Percentiles rank a stretch among this genome's conserved stretches.
Conservation (phyloP, 2,888 invertebrate genomes). For the Melikaiella ostensackeni region DNA sequence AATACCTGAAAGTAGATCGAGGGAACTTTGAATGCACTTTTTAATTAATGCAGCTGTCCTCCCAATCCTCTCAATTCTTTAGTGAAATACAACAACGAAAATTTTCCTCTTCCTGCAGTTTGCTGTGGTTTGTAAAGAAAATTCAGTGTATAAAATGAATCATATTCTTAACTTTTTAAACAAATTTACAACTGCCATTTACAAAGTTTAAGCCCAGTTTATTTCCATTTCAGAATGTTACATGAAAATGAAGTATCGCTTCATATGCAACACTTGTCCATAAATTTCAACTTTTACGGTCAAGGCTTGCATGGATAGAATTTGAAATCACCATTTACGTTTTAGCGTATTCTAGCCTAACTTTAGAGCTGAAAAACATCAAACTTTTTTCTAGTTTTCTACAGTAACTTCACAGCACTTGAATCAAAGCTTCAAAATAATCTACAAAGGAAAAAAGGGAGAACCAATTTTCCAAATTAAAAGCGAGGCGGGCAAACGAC, state of each 20-base stretch:
- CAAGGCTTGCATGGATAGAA: background rate
- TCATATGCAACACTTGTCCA: background rate
- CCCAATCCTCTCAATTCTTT: background rate
- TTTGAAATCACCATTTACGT: too few relatives aligned
- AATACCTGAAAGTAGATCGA: background rate
- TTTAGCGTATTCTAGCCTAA: background rate
- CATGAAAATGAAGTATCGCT: background rate
- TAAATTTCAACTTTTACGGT: background rate
- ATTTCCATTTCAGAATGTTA: background rate
- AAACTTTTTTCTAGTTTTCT: background rate
- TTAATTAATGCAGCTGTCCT: slow-evolving; percentile 1
- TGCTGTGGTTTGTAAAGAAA: too few relatives aligned
- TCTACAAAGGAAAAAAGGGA: background rate
- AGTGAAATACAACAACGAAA: background rate
- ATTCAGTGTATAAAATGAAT: too few relatives aligned
- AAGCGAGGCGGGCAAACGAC: background rate
- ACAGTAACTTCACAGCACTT: background rate
- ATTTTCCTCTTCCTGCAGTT: background rate
- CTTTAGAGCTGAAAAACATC: background rate
- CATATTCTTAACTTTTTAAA: too few relatives aligned
- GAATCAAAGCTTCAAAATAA: background rate
- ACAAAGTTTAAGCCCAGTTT: background rate
- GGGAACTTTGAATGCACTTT: background rate
- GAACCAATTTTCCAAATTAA: slow-evolving; percentile 33
- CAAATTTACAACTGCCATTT: background rate